These are phyloP conservation scores for Dasyprocta punctata DNA, from an alignment of 2,113 vertebrate genomes.

Conservation along the genomic window DNA sequence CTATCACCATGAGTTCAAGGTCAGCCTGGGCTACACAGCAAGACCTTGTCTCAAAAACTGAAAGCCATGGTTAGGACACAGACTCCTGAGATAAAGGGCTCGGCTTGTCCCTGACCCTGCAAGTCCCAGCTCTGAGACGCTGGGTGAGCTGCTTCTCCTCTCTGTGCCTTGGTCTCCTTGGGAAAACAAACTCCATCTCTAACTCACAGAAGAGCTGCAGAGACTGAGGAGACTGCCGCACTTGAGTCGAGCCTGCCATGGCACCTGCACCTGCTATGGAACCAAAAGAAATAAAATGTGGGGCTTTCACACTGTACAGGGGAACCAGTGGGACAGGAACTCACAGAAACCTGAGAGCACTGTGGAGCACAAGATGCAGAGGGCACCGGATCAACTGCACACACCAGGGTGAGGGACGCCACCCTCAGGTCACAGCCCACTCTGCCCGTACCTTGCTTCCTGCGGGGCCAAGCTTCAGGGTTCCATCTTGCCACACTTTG, in stretches of 20 bases:
- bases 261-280: not conserved
- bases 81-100: not conserved
- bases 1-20: not conserved
- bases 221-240: not conserved
- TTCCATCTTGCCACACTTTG: constrained; percentile 90
- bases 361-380: not conserved
- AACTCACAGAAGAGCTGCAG: not conserved
- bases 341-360: not conserved
- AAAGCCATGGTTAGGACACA: not conserved
- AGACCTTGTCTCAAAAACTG: not conserved
- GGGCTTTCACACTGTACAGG: constrained; percentile 20
- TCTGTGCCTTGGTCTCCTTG: not conserved
- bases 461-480: constrained; percentile 81
- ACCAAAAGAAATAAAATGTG: not conserved
- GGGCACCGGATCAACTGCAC: not conserved
- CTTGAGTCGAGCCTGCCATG: not conserved
- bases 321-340: not conserved
- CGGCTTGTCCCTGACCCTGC: not conserved
- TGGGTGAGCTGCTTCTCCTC: not conserved
- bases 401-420: not conserved
- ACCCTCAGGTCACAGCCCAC: not conserved
- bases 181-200: not conserved
- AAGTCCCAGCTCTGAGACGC: not conserved
- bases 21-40: not conserved
- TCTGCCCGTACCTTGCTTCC: constrained; percentile 85